Conservation (phyloP, 2,113 vertebrate species). For the Lates calcarifer region DNA sequence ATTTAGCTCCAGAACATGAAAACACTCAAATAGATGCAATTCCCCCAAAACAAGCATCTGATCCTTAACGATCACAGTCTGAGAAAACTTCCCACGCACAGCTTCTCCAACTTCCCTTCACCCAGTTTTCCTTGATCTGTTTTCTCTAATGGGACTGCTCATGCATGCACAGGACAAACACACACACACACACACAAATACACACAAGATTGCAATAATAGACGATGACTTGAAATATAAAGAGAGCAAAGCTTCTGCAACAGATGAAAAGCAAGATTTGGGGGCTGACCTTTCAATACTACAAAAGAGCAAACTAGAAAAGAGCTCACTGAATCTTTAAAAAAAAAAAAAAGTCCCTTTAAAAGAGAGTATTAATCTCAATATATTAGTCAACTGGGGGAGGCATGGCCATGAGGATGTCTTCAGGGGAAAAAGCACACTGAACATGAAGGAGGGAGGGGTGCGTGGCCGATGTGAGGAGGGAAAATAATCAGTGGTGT, state of each 20-base stretch:
- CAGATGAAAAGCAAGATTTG: constrained; percentile 45
- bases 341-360: constrained; percentile 42
- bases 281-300: constrained; percentile 61
- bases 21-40: constrained; percentile 45
- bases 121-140: constrained; percentile 32
- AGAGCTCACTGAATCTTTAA: constrained; percentile 31
- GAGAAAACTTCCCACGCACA: constrained; percentile 52
- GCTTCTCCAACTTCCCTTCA: constrained; percentile 12
- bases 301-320: constrained; percentile 53
- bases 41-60: constrained; percentile 37
- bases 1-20: constrained; percentile 47
- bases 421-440: constrained; percentile 33
- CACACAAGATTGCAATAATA: constrained; percentile 14
- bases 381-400: constrained; percentile 53
- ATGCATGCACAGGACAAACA: constrained; percentile 18
- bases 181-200: constrained; percentile 34
- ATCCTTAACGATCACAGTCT: constrained; percentile 37
- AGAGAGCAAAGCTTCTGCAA: constrained; percentile 46
- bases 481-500: constrained; percentile 72
- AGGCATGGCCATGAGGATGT: constrained; percentile 54
- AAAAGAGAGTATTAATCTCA: constrained; percentile 61
- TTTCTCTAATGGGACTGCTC: constrained; percentile 52
- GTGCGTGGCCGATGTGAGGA: constrained; percentile 4
- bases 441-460: constrained; percentile 34
- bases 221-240: constrained; percentile 48